Conservation (phyloP, 2,113 vertebrate species). For the Phodopus roborovskii region DNA sequence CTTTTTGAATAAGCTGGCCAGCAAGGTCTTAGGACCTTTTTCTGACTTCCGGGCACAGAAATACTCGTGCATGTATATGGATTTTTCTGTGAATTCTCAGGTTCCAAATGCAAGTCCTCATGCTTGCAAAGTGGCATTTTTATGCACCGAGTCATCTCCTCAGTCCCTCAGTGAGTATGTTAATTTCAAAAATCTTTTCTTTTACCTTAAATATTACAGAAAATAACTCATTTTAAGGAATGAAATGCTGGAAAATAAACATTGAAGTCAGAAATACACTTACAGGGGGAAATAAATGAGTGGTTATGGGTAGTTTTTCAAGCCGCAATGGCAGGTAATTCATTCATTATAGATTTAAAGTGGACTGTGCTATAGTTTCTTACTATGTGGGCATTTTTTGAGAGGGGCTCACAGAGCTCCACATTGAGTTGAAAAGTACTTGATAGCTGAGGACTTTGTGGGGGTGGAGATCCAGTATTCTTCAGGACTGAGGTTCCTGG, state of each 20-base stretch:
- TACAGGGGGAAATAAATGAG: background rate
- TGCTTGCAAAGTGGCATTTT: too few species aligned
- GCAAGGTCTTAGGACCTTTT: background rate
- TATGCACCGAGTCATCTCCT: too few species aligned
- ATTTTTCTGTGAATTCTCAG: background rate
- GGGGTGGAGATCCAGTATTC: too few species aligned
- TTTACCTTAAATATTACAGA: background rate
- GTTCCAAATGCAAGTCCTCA: background rate
- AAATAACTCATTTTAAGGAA: constrained; percentile 41
- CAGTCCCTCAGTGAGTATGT: background rate
- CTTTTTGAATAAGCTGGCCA: background rate
- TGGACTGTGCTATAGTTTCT: background rate
- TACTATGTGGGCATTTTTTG: background rate
- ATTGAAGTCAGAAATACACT: constrained; percentile 24
- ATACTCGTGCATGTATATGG: background rate
- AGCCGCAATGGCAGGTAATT: background rate
- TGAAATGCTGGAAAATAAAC: background rate
- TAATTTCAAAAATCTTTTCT: constrained; percentile 20
- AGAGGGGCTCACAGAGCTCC: too few species aligned
- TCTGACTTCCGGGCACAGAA: background rate
- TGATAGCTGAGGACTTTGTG: background rate
- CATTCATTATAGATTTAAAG: constrained; percentile 20
- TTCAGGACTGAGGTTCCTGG: background rate
- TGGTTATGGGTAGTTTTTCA: constrained; percentile 11
- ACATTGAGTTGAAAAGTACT: background rate